Conservation (phyloP, 2,888 invertebrate species). For the Belgica antarctica region DNA sequence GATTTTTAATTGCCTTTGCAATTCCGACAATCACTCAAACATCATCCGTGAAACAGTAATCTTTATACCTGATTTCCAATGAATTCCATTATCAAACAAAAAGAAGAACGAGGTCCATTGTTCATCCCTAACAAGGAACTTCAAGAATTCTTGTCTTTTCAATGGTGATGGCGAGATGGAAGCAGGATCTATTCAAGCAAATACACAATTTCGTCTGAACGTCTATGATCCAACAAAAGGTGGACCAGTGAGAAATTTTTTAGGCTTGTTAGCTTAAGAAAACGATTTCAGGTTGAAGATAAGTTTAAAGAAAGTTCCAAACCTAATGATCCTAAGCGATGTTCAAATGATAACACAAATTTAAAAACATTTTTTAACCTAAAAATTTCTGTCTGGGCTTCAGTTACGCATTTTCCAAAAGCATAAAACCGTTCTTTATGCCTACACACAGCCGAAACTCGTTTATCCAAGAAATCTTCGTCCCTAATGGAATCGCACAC, state of each 20-base stretch:
- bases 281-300: neutral
- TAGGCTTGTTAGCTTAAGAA: too few species aligned
- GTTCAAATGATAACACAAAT: neutral
- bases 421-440: slow-evolving; percentile 35
- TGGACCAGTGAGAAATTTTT: neutral
- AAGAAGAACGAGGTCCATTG: slow-evolving; percentile 11
- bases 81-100: slow-evolving; percentile 41
- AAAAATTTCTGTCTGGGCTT: neutral
- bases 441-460: slow-evolving; percentile 36
- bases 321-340: neutral
- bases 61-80: slow-evolving; percentile 42
- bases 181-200: slow-evolving; percentile 40
- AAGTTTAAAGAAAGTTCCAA: neutral
- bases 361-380: neutral
- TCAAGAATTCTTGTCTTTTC: slow-evolving; percentile 3
- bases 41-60: neutral
- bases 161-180: slow-evolving; percentile 17
- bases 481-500: slow-evolving; percentile 43
- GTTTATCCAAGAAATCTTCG: neutral
- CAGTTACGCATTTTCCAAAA: slow-evolving; percentile 34
- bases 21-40: neutral
- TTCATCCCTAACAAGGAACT: slow-evolving; percentile 41
- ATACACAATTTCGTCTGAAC: slow-evolving; percentile 37
- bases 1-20: slow-evolving; percentile 42
- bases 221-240: slow-evolving; percentile 30